phyloP scores from a whole-genome alignment of 2,888 invertebrate genomes.

The Hybos culiciformis region DNA sequence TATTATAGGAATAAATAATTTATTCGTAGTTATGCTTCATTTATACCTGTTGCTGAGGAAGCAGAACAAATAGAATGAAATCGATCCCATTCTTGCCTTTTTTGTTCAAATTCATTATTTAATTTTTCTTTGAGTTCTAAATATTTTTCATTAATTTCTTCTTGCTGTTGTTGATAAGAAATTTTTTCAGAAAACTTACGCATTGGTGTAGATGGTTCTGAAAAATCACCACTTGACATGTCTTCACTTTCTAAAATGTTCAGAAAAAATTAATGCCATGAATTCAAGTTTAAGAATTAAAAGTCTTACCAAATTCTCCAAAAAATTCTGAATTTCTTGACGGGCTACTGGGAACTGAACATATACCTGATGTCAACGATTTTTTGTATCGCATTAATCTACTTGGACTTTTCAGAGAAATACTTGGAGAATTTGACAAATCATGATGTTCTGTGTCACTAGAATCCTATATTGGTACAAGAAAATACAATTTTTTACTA shows the following conservation, averaged over 20 bases:
- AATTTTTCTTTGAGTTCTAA: slow-evolving; percentile 56
- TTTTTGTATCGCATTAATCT: slow-evolving; percentile 23
- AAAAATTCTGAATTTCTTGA: slow-evolving; percentile 51
- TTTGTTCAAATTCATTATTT: slow-evolving; percentile 60
- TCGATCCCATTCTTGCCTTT: slow-evolving; percentile 50
- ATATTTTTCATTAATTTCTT: slow-evolving; percentile 59
- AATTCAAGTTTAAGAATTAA: too few species aligned
- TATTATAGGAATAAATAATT: too few species aligned
- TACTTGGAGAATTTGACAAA: slow-evolving; percentile 31
- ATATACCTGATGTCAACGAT: slow-evolving; percentile 34
- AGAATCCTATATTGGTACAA: slow-evolving; percentile 24
- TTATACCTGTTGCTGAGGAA: slow-evolving; percentile 14
- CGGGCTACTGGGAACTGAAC: slow-evolving; percentile 56
- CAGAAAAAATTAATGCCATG: background rate
- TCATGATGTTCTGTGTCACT: slow-evolving; percentile 32
- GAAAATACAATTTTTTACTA: too few species aligned
- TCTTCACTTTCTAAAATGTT: slow-evolving; percentile 32
- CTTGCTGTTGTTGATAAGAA: slow-evolving; percentile 34
- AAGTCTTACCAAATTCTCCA: slow-evolving; percentile 47
- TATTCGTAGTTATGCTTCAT: too few species aligned
- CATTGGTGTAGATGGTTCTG: slow-evolving; percentile 34
- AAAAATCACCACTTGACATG: slow-evolving; percentile 38
- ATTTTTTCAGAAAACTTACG: slow-evolving; percentile 21
- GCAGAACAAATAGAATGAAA: slow-evolving; percentile 24
- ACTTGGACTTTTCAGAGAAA: slow-evolving; percentile 35